Percentiles rank a stretch among this genome's conserved stretches.
Evolutionary conservation across 1,140 invertebrate genomes (phyloP).

Genomic region (Zaprionus davidi): DNA sequence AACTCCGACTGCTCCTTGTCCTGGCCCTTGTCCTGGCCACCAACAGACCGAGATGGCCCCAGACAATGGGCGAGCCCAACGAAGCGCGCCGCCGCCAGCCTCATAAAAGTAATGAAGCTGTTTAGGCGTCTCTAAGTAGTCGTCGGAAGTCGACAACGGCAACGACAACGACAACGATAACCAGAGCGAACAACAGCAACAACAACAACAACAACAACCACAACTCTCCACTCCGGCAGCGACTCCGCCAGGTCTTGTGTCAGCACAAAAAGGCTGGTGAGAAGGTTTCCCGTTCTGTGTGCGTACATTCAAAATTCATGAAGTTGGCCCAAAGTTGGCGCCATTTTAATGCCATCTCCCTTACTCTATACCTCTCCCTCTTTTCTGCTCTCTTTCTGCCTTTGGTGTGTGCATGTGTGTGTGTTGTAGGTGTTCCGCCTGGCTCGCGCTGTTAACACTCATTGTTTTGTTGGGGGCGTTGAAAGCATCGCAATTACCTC

Average conservation of each 20-base stretch:
- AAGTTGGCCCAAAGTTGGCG: constrained; percentile 71
- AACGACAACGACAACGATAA: constrained; percentile 44
- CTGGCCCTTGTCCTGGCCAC: not conserved
- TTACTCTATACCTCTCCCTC: too few relatives aligned
- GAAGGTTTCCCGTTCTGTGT: constrained; percentile 34
- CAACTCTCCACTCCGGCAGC: constrained; percentile 32
- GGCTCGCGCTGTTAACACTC: constrained; percentile 31
- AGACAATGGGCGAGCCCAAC: constrained; percentile 79
- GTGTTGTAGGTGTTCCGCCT: constrained; percentile 26
- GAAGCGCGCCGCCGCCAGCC: constrained; percentile 65
- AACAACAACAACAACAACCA: not conserved
- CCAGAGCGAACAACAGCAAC: constrained; percentile 1
- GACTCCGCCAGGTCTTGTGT: constrained; percentile 60
- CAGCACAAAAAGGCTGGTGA: constrained; percentile 63
- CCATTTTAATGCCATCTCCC: constrained; percentile 59
- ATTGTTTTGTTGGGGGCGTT: constrained; percentile 54
- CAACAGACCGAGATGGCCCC: constrained; percentile 47
- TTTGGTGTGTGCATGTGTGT: constrained; percentile 9
- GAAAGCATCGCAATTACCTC: constrained; percentile 71
- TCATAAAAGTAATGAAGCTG: constrained; percentile 83
- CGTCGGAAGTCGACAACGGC: constrained; percentile 69
- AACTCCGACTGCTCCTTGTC: not conserved
- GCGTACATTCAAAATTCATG: constrained; percentile 81
- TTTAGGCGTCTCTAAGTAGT: constrained; percentile 83
- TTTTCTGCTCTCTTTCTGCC: not conserved